Conservation (phyloP, 2,888 invertebrate species). For the Melipona beecheii region DNA sequence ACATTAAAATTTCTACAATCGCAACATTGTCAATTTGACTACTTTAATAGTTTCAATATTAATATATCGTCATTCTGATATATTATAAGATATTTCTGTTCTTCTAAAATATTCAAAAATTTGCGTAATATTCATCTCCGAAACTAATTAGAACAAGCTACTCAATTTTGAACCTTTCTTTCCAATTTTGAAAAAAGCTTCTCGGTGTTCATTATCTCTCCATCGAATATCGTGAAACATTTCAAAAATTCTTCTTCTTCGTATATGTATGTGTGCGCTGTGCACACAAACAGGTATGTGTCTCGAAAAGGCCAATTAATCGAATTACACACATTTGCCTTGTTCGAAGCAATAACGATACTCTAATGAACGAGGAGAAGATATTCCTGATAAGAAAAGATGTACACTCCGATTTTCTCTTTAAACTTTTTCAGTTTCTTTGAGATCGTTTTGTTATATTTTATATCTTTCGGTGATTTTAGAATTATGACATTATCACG, state of each 20-base stretch:
- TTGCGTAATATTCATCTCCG: not conserved
- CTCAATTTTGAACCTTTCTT: not conserved
- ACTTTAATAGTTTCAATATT: too few species aligned
- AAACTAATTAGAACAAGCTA: not conserved
- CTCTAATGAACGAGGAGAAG: conserved; percentile 56
- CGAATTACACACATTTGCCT: conserved; percentile 65
- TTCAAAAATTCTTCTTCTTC: conserved; percentile 18
- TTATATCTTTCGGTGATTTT: too few species aligned
- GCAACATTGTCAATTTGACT: too few species aligned
- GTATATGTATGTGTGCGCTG: not conserved
- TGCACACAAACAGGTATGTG: not conserved
- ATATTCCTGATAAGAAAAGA: conserved; percentile 38
- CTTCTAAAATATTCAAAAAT: not conserved
- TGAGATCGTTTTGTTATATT: too few species aligned
- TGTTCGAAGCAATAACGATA: conserved; percentile 67
- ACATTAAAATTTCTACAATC: too few species aligned
- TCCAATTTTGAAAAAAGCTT: not conserved
- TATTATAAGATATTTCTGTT: not conserved
- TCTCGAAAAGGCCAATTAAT: conserved; percentile 72
- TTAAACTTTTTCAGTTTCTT: not conserved
- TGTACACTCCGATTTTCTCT: conserved; percentile 16
- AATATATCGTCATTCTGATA: not conserved
- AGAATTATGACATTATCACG: too few species aligned
- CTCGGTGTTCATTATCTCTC: conserved; percentile 4
- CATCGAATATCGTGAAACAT: conserved; percentile 16